Percentiles rank a stretch among this genome's conserved stretches.
Evolutionary conservation across 2,113 vertebrate species (phyloP).

Genomic region (Indicator indicator): DNA sequence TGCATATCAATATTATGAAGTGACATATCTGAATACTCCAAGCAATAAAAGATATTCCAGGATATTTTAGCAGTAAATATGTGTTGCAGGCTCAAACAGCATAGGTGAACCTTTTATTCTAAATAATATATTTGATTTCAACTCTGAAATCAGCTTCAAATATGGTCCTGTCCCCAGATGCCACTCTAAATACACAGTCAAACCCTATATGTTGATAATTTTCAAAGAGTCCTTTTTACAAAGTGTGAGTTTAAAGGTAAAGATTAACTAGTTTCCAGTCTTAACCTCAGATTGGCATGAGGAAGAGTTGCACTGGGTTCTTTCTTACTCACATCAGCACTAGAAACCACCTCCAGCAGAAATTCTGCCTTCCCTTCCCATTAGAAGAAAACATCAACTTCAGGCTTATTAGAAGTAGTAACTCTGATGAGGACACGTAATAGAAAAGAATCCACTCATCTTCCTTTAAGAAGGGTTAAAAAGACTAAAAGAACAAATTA

Average conservation of each 20-base stretch:
- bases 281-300: background rate
- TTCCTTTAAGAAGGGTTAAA: background rate
- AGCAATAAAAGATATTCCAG: constrained; percentile 63
- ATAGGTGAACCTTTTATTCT: constrained; percentile 30
- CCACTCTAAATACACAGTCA: constrained; percentile 18
- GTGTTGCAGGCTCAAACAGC: constrained; percentile 66
- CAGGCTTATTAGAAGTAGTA: background rate
- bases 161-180: constrained; percentile 24
- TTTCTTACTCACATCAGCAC: background rate
- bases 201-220: background rate
- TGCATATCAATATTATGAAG: constrained; percentile 69
- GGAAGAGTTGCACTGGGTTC: background rate
- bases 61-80: constrained; percentile 63
- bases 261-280: constrained; percentile 47
- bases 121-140: constrained; percentile 23
- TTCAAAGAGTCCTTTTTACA: background rate
- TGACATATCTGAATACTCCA: constrained; percentile 66
- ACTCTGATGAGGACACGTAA: background rate
- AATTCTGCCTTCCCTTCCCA: background rate
- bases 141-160: constrained; percentile 18
- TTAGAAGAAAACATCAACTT: background rate
- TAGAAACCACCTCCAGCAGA: constrained; percentile 1
- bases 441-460: background rate
- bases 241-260: constrained; percentile 56
- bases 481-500: background rate